A percentile compares a stretch with the other conserved stretches of the same genome.
phyloP scores from a whole-genome alignment of 1,140 invertebrate genomes.

The Drosophila orosa region DNA sequence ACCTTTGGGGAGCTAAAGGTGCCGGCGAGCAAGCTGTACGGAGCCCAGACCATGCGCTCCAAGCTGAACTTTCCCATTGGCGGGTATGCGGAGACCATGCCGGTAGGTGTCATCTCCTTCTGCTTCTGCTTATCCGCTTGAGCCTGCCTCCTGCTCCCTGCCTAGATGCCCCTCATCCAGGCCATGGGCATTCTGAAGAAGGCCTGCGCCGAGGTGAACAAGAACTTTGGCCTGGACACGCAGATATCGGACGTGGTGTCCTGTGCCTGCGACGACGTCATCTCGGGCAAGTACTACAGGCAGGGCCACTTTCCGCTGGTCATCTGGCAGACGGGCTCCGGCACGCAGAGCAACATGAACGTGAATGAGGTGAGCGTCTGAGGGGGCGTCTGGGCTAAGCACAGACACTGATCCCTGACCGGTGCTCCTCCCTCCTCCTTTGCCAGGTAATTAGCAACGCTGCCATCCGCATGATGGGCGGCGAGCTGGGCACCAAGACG shows the following conservation, averaged over 20 bases:
- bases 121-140: too few relatives aligned
- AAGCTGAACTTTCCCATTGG: conserved; percentile 99
- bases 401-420: not conserved
- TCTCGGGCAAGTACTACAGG: conserved; percentile 95
- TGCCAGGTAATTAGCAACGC: conserved; percentile 92
- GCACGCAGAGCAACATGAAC: conserved; percentile 99
- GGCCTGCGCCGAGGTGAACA: conserved; percentile 97
- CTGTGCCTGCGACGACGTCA: conserved; percentile 97
- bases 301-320: conserved; percentile 97
- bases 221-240: conserved; percentile 95
- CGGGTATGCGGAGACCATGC: conserved; percentile 95
- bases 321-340: conserved; percentile 99
- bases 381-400: too few relatives aligned
- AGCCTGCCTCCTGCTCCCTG: not conserved
- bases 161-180: conserved; percentile 92
- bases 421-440: not conserved
- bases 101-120: too few relatives aligned
- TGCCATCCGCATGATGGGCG: conserved; percentile 97
- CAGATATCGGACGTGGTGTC: conserved; percentile 95
- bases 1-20: conserved; percentile 98
- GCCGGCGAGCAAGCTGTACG: conserved; percentile 96
- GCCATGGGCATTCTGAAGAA: conserved; percentile 99
- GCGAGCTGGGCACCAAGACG: conserved; percentile 95
- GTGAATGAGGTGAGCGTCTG: conserved; percentile 97
- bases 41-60: conserved; percentile 97